Evolutionary conservation across 53 echinoderm and acorn worm species (phyloP).

Genomic region (Henricia sp.): DNA sequence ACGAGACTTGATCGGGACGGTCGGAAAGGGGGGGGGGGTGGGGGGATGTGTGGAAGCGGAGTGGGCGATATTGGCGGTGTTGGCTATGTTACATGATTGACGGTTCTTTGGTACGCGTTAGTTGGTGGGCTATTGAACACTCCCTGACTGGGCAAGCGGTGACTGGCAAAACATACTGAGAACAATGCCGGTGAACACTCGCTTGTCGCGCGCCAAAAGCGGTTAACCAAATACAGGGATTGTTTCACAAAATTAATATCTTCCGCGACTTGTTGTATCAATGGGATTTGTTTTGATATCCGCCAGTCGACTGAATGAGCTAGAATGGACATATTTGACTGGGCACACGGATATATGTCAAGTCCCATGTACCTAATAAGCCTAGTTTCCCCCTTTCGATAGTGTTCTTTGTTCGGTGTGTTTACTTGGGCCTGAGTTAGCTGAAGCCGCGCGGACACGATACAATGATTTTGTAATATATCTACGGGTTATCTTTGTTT

Average conservation of each 20-base stretch:
- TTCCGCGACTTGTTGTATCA: slow-evolving; percentile 49
- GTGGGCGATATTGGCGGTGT: not conserved
- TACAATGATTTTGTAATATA: too few relatives aligned
- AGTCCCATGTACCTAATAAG: not conserved
- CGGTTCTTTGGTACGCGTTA: slow-evolving; percentile 27
- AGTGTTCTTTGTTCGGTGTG: slow-evolving; percentile 13
- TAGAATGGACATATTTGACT: slow-evolving; percentile 46
- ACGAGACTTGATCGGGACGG: not conserved
- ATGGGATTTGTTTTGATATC: slow-evolving; percentile 57
- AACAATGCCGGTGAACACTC: not conserved
- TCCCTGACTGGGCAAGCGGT: slow-evolving; percentile 14
- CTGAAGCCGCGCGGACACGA: not conserved
- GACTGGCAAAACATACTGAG: slow-evolving; percentile 28
- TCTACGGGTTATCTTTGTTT: not conserved
- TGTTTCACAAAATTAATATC: slow-evolving; percentile 63
- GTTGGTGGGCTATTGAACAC: slow-evolving; percentile 40
- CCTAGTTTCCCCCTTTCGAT: not conserved
- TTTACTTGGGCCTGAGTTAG: not conserved
- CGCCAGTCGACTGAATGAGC: slow-evolving; percentile 56
- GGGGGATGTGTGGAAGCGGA: not conserved
- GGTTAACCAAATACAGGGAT: slow-evolving; percentile 55
- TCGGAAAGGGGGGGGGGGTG: not conserved
- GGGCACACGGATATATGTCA: slow-evolving; percentile 18
- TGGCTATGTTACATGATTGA: slow-evolving; percentile 34
- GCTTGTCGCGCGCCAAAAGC: slow-evolving; percentile 40